Base-by-base conservation (phyloP, 30 jellyfish, hydroid and myxozoan genomes). In the Turritopsis rubra region DNA sequence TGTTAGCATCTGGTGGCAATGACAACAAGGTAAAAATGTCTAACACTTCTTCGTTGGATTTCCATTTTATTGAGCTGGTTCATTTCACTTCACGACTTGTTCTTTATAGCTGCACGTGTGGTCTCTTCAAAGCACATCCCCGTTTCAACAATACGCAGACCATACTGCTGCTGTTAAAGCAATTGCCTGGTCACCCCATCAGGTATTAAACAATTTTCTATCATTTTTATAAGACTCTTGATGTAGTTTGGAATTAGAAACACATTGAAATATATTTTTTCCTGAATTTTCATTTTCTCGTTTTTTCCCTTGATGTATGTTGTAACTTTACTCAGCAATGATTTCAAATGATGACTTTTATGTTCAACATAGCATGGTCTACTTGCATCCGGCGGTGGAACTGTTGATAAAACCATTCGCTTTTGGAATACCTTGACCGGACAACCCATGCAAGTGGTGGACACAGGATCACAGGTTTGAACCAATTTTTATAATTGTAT, bases 141-240 rank as follows among this genome's bases (percentile, higher is more conserved):
- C 98, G 16, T 88, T 60, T 53, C 98, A 92, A 83, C 96, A 88
- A 68, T 92, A 88, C 85, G 87, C 86, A 54, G 98, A 92, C 76
- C 98, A 92, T 87, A 89, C 96, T 60, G 98, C 98, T 19, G 98
- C 98, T 0, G 98, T 92, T 24, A 92, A 92, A 83, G 98, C 98
- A 7, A 88, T 92, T 31, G 96, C 98, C 17, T 92, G 98, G 98
- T 92, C 98, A 9, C 98, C 98, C 1, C 98, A 92, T 88, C 98
- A 92, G 96, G 98, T 92, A n/a, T n/a, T n/a, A n/a, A 21, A 24
- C 84, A 29, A 74, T n/a, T n/a, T n/a, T n/a, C 65, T 17, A 21
- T n/a, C n/a, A n/a, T n/a, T n/a, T n/a, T n/a, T n/a, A n/a, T n/a
- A n/a, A n/a, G 60, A 41, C 60, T 3, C 60, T 41, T 41, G 60